Evolutionary conservation across 2,888 invertebrate species (phyloP).

Genomic region (Lithophane ornitopus): DNA sequence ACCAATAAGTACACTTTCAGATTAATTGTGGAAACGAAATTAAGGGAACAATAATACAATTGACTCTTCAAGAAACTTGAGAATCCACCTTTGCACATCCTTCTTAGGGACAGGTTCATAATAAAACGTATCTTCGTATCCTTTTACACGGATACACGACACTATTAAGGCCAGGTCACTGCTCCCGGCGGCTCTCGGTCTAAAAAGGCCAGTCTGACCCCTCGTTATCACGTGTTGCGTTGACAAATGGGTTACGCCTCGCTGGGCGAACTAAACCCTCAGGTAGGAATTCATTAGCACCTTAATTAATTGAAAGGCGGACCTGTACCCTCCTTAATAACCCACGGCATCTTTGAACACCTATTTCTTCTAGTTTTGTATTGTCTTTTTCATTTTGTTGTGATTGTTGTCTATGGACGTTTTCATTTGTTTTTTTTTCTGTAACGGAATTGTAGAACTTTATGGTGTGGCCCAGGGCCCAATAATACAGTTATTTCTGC

Average conservation of each 20-base stretch:
- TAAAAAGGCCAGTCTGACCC: slow-evolving; percentile 65
- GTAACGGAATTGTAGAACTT: slow-evolving; percentile 35
- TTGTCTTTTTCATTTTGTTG: slow-evolving; percentile 57
- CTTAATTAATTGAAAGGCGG: slow-evolving; percentile 86
- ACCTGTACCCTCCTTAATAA: slow-evolving; percentile 73
- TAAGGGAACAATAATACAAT: background rate
- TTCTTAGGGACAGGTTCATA: slow-evolving; percentile 14
- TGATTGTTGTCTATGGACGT: slow-evolving; percentile 35
- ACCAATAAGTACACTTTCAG: background rate
- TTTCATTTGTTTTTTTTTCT: slow-evolving; percentile 37
- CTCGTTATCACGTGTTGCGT: slow-evolving; percentile 80
- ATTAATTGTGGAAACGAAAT: background rate
- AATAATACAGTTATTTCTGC: slow-evolving; percentile 40
- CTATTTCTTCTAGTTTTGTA: slow-evolving; percentile 52
- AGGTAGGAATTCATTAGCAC: slow-evolving; percentile 82
- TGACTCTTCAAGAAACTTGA: background rate
- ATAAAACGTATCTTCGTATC: slow-evolving; percentile 37
- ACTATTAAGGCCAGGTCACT: slow-evolving; percentile 63
- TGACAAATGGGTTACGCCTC: slow-evolving; percentile 87
- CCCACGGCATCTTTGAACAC: slow-evolving; percentile 70
- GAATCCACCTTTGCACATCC: slow-evolving; percentile 20
- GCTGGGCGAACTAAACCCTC: slow-evolving; percentile 67
- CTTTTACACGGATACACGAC: slow-evolving; percentile 53
- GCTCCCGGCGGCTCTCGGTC: slow-evolving; percentile 65
- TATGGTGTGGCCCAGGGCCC: slow-evolving; percentile 26